Percentiles rank a stretch among this genome's conserved stretches.
These are phyloP conservation scores for Drosophila bipectinata DNA, from an alignment of 1,140 invertebrate species.

Conservation along the genomic window DNA sequence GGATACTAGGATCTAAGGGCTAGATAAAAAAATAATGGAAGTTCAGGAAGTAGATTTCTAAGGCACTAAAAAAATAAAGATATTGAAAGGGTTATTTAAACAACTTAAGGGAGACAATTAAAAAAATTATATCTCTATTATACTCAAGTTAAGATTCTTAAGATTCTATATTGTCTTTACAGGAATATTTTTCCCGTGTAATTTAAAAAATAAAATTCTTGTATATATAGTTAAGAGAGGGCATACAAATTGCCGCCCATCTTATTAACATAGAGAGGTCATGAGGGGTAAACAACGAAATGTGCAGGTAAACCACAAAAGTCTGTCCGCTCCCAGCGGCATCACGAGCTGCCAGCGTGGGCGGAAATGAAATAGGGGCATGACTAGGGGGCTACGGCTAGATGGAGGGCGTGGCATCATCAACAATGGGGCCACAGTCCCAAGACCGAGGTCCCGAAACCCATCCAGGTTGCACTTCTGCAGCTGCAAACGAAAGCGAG, in stretches of 20 bases:
- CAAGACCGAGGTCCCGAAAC: not conserved
- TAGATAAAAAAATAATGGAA: not conserved
- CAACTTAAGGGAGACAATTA: too few relatives aligned
- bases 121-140: too few relatives aligned
- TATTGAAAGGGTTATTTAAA: too few relatives aligned
- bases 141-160: not conserved
- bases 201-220: not conserved
- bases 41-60: not conserved
- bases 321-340: conserved; percentile 34
- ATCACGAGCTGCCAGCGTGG: conserved; percentile 22
- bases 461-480: conserved; percentile 26
- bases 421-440: conserved; percentile 42
- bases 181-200: not conserved
- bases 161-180: not conserved
- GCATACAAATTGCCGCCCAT: conserved; percentile 45
- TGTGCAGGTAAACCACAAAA: conserved; percentile 56
- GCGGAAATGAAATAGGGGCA: conserved; percentile 3
- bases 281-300: conserved; percentile 61
- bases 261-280: conserved; percentile 50
- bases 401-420: conserved; percentile 29
- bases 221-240: conserved; percentile 16
- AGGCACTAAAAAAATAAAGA: not conserved
- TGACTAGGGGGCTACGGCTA: too few relatives aligned
- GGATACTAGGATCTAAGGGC: conserved; percentile 14
- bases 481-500: conserved; percentile 75